Evolutionary conservation across 2,888 invertebrate genomes (phyloP).

Genomic region (Eupithecia abbreviata): DNA sequence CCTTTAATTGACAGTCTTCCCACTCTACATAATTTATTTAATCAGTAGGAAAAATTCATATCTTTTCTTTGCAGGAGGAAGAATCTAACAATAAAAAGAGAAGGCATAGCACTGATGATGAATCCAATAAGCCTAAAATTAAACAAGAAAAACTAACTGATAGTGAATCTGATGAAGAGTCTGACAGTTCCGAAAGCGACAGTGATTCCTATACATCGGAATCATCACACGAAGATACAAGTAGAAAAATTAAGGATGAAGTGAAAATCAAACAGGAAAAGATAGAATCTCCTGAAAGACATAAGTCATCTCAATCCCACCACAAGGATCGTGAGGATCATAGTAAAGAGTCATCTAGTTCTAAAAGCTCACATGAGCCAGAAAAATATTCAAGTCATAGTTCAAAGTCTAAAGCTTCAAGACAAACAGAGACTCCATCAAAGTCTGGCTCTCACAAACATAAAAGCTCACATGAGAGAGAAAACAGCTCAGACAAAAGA

Average conservation of each 20-base stretch:
- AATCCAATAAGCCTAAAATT: constrained; percentile 55
- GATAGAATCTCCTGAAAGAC: constrained; percentile 58
- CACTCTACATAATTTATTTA: background rate
- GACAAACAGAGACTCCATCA: constrained; percentile 56
- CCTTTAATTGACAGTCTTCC: background rate
- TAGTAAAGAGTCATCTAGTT: constrained; percentile 57
- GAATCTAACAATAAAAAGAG: constrained; percentile 64
- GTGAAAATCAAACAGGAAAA: constrained; percentile 53
- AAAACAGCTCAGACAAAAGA: constrained; percentile 61
- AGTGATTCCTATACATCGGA: constrained; percentile 63
- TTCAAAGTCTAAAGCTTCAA: constrained; percentile 55
- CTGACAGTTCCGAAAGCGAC: constrained; percentile 61
- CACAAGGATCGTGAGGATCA: constrained; percentile 53
- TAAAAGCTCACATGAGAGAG: constrained; percentile 57
- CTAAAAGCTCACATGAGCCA: constrained; percentile 51
- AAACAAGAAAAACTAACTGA: constrained; percentile 57
- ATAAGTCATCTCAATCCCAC: constrained; percentile 59
- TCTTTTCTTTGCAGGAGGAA: constrained; percentile 62
- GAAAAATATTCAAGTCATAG: constrained; percentile 56
- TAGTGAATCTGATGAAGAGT: constrained; percentile 57
- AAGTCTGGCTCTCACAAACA: constrained; percentile 62
- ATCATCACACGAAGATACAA: constrained; percentile 64
- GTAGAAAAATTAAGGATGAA: constrained; percentile 60
- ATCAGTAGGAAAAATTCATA: background rate
- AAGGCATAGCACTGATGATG: constrained; percentile 64